Evolutionary conservation across 2,113 vertebrate species (phyloP), one percentile per base, ranked within the genome.

Genomic region (Falco punctatus): DNA sequence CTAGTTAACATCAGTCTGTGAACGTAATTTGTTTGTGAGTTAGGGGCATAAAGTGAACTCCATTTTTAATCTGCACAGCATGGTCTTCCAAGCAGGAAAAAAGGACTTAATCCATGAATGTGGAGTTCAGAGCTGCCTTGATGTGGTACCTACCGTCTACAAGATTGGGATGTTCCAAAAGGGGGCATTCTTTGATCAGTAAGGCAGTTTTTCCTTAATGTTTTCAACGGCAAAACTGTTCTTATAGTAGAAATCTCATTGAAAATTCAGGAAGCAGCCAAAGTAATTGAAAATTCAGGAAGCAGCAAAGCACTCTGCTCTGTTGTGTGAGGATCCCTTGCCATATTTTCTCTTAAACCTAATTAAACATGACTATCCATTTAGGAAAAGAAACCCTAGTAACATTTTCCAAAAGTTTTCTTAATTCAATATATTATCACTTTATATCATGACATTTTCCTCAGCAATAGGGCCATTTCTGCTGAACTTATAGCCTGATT

Each of bases 281-380:
- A 96, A 96, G 74, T 88, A 42, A 91, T 52, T 95, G 91, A 66
- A 94, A 86, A 97, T 94, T 96, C 89, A 94, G 75, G 81, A 90
- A 65, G 96, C 91, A 96, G 94, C 71, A 91, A 78, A 97, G 91
- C 93, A 64, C 81, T 86, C 73, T 92, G 42, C 96, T 97, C 94
- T 94, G 81, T 90, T 91, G 73, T 91, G 33, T 78, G 48, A 95
- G 67, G 85, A 88, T 93, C 59, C 69, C 62, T 88, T 94, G 91
- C 91, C 89, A 95, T 94, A 91, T 93, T 96, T 96, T 90, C 81
- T 93, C 91, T 95, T 94, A 90, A 94, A 91, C 38, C 86, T 94
- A 92, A 95, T 95, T 96, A 94, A 95, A 94, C 69, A 72, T 86
- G 75, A 82, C 75, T 94, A 88, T 86, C 70, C 81, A 83, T 91